A percentile compares a stretch with the other conserved stretches of the same genome.
Evolutionary conservation across 2,113 vertebrate genomes (phyloP).

Genomic region (Prionailurus viverrinus): DNA sequence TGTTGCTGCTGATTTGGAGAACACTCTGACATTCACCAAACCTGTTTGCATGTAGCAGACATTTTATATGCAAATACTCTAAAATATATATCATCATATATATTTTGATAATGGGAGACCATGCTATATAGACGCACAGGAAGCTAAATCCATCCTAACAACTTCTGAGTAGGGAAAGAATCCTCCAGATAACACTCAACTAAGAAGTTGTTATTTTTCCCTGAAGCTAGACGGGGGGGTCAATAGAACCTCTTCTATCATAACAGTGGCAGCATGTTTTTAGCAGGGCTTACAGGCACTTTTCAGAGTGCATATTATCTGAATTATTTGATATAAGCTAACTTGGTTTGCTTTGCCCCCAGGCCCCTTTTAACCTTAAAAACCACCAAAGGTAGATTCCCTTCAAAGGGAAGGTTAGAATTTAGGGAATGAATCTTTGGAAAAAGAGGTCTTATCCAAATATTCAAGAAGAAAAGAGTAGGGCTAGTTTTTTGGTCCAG

Average conservation of each 20-base stretch:
- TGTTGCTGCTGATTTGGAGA: background rate
- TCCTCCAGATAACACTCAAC: background rate
- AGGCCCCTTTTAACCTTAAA: background rate
- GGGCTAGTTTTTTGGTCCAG: background rate
- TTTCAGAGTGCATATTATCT: background rate
- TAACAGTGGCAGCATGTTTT: background rate
- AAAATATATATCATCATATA: background rate
- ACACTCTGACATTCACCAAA: background rate
- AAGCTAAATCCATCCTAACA: background rate
- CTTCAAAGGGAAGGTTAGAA: background rate
- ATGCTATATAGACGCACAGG: background rate
- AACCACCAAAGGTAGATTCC: background rate
- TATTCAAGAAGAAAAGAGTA: background rate
- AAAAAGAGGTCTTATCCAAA: background rate
- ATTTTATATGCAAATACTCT: background rate
- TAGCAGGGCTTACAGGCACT: background rate
- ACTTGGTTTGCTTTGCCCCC: background rate
- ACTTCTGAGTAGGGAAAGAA: background rate
- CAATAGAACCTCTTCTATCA: background rate
- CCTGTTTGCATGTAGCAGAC: background rate
- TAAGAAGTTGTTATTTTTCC: conserved; percentile 39
- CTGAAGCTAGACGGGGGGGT: background rate
- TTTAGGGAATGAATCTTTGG: background rate
- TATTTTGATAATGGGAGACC: background rate
- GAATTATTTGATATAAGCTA: conserved; percentile 30